These are phyloP conservation scores for Semotilus atromaculatus DNA, from an alignment of 2,797 vertebrate species.

Conservation along the genomic window DNA sequence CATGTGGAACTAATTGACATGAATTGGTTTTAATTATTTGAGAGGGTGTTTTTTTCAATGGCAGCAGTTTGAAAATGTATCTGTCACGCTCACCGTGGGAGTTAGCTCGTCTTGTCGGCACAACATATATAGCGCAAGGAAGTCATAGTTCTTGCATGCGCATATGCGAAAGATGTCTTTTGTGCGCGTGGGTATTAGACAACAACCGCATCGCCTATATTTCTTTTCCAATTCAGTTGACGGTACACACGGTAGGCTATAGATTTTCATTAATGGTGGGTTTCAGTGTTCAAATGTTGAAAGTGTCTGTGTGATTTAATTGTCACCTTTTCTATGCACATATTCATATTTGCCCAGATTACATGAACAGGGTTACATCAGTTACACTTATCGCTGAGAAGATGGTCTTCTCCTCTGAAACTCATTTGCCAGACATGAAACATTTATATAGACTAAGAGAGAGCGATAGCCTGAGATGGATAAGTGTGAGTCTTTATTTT, in stretches of 20 bases:
- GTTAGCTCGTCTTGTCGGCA: neutral
- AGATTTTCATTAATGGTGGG: neutral
- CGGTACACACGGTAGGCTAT: no score
- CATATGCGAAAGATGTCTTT: neutral
- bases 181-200: neutral
- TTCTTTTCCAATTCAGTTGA: slow-evolving; percentile 1
- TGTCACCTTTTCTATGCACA: neutral
- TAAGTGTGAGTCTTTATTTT: neutral
- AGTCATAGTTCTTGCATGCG: neutral
- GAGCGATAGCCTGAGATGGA: neutral
- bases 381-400: neutral
- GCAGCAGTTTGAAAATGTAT: slow-evolving; percentile 31
- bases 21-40: slow-evolving; percentile 64
- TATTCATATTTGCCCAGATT: neutral
- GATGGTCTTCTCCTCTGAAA: neutral
- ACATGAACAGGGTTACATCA: neutral
- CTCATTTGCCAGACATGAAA: neutral
- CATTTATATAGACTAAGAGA: slow-evolving; percentile 30
- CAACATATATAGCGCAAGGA: neutral
- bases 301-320: slow-evolving; percentile 14
- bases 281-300: neutral
- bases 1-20: slow-evolving; percentile 65
- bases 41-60: slow-evolving; percentile 46
- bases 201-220: neutral
- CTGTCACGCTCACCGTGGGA: slow-evolving; percentile 9